Evolutionary conservation across 2,113 vertebrate species (phyloP), one percentile per base, ranked within the genome.

Genomic region (Chloebia gouldiae): DNA sequence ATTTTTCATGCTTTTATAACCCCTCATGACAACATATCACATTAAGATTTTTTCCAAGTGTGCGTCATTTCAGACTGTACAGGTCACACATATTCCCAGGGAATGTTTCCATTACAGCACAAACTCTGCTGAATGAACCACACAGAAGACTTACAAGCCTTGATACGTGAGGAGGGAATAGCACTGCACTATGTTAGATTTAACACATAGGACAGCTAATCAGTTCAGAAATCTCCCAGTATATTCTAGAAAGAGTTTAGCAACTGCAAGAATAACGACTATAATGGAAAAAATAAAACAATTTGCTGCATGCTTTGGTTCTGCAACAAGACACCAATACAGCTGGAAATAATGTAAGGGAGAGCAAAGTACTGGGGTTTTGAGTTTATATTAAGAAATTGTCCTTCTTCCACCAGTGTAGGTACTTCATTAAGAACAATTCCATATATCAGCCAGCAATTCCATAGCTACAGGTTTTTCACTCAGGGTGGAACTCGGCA

Each of bases 1-100:
- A n/a, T 63, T 81, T 81, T 88, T 70, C 77, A 35, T 92, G 60
- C n/a, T 90, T 93, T 69, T 69, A 85, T 61, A 91, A 72, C 28
- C 44, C 8, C 40, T 91, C 66, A 56, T 60, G 51, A 64, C 80
- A 91, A 84, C 11, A 20, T 21, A 91, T 7, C 69, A 39, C 44
- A 37, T 60, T 40, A 75, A 86, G 35, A 59, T 76, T 89, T 94
- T 83, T 95, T 95, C 83, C 81, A 76, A 73, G 15, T 1, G 9
- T 42, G 42, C 0, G 1, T 77, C 51, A 81, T 73, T 92, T 70
- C 44, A 83, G 81, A 71, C 47, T 4, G 2, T 13, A 49, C 30
- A 60, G 51, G 39, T 68, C 60, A 68, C 15, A 19, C 12, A 5
- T 25, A 75, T 31, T 83, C 49, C 78, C 81, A 86, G n/a, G 20